phyloP scores from a whole-genome alignment of 2,888 invertebrate species.

The Elmis aenea region DNA sequence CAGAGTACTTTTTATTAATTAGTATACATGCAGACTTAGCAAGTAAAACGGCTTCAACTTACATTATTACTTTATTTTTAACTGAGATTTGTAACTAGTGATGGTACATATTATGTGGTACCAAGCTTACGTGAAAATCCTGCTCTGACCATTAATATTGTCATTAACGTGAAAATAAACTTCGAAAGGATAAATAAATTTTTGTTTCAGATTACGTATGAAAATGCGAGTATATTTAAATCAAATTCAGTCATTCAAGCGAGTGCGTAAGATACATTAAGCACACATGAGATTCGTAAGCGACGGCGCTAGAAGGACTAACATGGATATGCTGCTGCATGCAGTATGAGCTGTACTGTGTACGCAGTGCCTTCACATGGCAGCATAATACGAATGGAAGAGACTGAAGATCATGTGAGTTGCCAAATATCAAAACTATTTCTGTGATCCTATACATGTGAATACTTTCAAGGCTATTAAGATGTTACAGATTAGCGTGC shows the following conservation, averaged over 20 bases:
- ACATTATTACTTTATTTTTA: no score
- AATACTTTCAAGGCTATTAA: neutral
- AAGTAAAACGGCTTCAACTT: no score
- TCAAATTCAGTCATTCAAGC: constrained; percentile 16
- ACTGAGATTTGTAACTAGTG: no score
- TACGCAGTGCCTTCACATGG: constrained; percentile 9
- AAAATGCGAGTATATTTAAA: constrained; percentile 17
- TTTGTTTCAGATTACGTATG: constrained; percentile 14
- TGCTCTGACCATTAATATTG: neutral
- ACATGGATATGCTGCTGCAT: neutral
- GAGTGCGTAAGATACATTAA: constrained; percentile 14
- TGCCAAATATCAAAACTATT: constrained; percentile 15
- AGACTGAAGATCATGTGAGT: constrained; percentile 12
- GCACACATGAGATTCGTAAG: neutral
- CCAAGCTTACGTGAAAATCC: no score
- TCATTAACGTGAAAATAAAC: neutral
- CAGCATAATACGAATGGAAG: constrained; percentile 10
- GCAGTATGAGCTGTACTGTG: no score
- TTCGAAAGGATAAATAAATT: neutral
- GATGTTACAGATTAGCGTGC: neutral
- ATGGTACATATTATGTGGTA: no score
- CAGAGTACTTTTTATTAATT: no score
- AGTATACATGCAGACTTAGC: no score
- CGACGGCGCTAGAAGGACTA: neutral
- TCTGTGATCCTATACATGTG: constrained; percentile 11